Conservation (phyloP, 2,797 vertebrate genomes). For the Myotis pilosus region DNA sequence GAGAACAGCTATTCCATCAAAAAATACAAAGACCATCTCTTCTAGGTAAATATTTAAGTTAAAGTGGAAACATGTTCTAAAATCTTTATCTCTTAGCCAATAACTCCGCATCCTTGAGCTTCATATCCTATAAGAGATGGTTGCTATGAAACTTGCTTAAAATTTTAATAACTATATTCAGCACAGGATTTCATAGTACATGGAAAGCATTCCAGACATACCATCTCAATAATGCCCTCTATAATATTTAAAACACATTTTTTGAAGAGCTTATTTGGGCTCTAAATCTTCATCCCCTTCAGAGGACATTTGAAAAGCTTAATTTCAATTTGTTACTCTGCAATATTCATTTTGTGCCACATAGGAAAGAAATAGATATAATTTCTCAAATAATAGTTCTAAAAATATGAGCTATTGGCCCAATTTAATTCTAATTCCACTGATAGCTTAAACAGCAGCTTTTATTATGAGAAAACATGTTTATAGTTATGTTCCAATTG, state of each 20-base stretch:
- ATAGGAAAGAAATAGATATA: not conserved
- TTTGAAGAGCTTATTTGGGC: not conserved
- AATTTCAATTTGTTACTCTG: not conserved
- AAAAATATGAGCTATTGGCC: constrained; percentile 9
- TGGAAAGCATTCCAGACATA: not conserved
- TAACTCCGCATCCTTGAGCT: not conserved
- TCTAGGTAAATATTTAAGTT: not conserved
- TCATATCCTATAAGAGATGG: not conserved
- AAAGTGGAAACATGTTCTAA: not conserved
- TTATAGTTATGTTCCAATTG: not conserved
- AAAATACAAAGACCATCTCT: not conserved
- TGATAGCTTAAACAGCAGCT: constrained; percentile 15
- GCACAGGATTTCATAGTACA: not conserved
- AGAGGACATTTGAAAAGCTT: not conserved
- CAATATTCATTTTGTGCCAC: not conserved
- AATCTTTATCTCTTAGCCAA: not conserved
- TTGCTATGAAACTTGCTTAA: not conserved
- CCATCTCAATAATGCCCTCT: not conserved
- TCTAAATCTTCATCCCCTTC: not conserved
- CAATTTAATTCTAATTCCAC: constrained; percentile 33
- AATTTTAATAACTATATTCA: constrained; percentile 30
- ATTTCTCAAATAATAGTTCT: constrained; percentile 44
- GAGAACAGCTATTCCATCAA: not conserved
- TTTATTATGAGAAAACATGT: constrained; percentile 36
- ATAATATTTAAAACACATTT: not conserved